These are phyloP conservation scores for Anaspis maculata DNA, from an alignment of 2,888 invertebrate species.

Conservation along the genomic window DNA sequence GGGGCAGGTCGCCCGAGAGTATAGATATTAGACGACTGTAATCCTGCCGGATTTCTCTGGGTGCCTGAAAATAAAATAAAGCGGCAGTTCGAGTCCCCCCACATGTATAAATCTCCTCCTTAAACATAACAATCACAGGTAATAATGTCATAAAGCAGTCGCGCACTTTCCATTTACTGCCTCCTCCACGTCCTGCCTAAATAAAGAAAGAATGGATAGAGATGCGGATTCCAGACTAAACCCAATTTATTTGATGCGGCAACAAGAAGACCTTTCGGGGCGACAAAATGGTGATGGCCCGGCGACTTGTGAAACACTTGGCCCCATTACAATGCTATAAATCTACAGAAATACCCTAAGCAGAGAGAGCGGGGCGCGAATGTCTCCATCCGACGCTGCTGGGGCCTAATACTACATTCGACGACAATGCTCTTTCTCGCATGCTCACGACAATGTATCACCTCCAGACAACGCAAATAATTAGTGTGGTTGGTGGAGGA, in stretches of 20 bases:
- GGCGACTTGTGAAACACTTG: constrained; percentile 55
- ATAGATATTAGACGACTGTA: no score
- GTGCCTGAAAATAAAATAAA: constrained; percentile 14
- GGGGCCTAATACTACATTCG: no score
- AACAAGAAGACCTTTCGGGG: constrained; percentile 41
- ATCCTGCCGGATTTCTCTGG: no score
- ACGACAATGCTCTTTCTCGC: constrained; percentile 21
- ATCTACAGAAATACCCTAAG: constrained; percentile 40
- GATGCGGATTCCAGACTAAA: constrained; percentile 25
- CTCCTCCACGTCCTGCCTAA: constrained; percentile 21
- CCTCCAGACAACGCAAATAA: constrained; percentile 35
- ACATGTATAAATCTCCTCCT: constrained; percentile 32
- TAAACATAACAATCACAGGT: constrained; percentile 43
- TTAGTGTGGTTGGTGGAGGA: no score
- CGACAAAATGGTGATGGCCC: constrained; percentile 52
- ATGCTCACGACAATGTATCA: constrained; percentile 35
- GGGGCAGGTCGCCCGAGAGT: no score
- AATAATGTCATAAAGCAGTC: constrained; percentile 41
- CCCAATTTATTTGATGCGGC: constrained; percentile 43
- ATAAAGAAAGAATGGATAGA: constrained; percentile 26
- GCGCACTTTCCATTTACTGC: constrained; percentile 32
- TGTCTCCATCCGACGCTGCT: constrained; percentile 30
- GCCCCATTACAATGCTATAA: constrained; percentile 55
- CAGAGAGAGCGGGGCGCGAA: constrained; percentile 25
- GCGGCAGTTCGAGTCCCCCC: constrained; percentile 7